phyloP scores from a whole-genome alignment of 2,113 vertebrate genomes.

The Calidris pugnax region DNA sequence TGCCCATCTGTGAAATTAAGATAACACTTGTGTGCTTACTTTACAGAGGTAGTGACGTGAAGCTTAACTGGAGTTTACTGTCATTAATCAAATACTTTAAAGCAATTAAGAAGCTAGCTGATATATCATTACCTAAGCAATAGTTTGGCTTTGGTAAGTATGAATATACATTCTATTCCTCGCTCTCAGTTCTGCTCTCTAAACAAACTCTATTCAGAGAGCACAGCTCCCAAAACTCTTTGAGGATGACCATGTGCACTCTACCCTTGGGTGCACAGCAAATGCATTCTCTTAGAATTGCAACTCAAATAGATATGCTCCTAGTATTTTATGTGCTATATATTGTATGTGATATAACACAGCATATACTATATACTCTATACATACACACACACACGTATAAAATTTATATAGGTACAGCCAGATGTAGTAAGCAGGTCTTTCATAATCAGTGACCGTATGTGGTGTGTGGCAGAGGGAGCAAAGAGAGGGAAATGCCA shows the following conservation, averaged over 20 bases:
- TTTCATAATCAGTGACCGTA: background rate
- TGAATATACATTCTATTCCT: background rate
- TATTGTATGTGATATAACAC: background rate
- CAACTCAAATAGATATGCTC: background rate
- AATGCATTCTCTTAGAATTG: background rate
- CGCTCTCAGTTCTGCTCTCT: background rate
- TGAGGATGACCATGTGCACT: background rate
- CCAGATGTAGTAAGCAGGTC: background rate
- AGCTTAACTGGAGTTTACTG: background rate
- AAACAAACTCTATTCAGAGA: background rate
- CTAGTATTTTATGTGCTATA: background rate
- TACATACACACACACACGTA: background rate
- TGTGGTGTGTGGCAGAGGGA: background rate
- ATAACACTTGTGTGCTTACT: background rate
- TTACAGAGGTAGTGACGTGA: background rate
- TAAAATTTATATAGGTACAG: background rate
- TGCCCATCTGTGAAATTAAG: conserved; percentile 36
- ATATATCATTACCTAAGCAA: background rate
- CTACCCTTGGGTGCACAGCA: background rate
- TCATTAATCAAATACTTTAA: conserved; percentile 27
- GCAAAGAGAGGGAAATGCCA: background rate
- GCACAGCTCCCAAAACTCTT: background rate
- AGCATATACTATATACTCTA: background rate
- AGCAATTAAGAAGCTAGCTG: background rate
- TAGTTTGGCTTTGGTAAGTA: background rate